Evolutionary conservation across 2,888 invertebrate species (phyloP), one percentile per base, ranked within the genome.

Genomic region (Apantesis nais): DNA sequence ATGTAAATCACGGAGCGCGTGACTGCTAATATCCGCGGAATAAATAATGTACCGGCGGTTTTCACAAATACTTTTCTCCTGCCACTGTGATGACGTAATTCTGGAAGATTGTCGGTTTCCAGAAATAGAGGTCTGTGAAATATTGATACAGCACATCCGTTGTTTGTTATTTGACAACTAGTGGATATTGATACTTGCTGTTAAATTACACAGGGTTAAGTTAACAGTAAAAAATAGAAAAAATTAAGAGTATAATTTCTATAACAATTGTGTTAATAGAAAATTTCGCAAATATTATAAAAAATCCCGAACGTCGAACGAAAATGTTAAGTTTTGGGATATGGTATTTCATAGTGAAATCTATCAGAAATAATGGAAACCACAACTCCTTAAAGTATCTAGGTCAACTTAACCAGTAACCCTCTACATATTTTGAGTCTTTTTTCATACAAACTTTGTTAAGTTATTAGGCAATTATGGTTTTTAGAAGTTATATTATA

Each of bases 21-120:
- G 89, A 85, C 88, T 88, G 89, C 87, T 89, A 89, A 90, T 90
- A 90, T 90, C 90, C 90, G 88, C 80, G 70, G 83, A 81, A 87
- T 90, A 89, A 90, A 89, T 90, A 89, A 90, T 87, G 88, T 85
- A 83, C 80, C 78, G 81, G 75, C 78, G 81, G 81, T 83, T 81
- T 71, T 82, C 80, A 75, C 80, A 86, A 87, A 87, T 85, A 85
- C 85, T 83, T 87, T 87, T 85, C 87, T 83, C 78, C 78, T 72
- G 71, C 70, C 70, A 62, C 55, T 63, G 65, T 74, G 78, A 83
- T 76, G 69, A 66, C 62, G 76, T 74, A 76, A 83, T 78, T 77
- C 75, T 76, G 70, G 75, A 74, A 83, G 77, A 79, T 82, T 82
- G 75, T 72, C 73, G 71, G 74, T 75, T 65, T 65, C 73, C 69